These are phyloP conservation scores for Chunga burmeisteri DNA, from an alignment of 2,113 vertebrate species.

Conservation along the genomic window DNA sequence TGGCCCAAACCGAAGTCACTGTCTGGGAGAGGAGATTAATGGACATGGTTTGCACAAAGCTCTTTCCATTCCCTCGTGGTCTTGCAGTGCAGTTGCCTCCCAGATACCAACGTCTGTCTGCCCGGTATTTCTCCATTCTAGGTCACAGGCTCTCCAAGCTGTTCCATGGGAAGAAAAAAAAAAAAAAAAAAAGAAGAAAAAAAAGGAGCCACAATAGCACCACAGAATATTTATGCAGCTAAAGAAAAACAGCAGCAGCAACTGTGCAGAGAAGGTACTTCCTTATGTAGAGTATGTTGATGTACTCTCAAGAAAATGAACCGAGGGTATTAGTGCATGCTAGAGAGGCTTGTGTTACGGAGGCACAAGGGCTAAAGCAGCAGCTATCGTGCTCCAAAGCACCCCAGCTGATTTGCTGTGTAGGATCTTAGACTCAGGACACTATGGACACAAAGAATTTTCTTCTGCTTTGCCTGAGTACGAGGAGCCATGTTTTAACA, in stretches of 20 bases:
- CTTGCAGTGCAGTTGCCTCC: background rate
- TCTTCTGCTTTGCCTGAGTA: background rate
- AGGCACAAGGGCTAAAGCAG: background rate
- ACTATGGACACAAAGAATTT: background rate
- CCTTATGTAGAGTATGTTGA: background rate
- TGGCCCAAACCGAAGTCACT: background rate
- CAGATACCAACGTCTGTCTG: background rate
- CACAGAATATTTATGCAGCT: background rate
- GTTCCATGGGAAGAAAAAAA: background rate
- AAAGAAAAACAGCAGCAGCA: background rate
- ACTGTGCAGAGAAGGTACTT: background rate
- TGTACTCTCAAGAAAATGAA: background rate
- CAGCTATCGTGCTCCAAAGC: background rate
- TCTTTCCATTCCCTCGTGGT: background rate
- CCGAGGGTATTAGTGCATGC: background rate
- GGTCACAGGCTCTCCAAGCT: background rate
- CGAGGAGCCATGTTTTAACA: background rate
- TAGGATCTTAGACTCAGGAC: background rate
- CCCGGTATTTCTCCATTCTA: background rate
- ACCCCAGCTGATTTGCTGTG: background rate
- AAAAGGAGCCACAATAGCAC: background rate
- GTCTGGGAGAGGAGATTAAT: background rate
- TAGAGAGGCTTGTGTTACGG: accelerated
- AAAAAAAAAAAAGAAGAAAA: background rate
- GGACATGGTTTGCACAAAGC: background rate